phyloP scores from a whole-genome alignment of 2,113 vertebrate genomes.

The Cebus imitator region DNA sequence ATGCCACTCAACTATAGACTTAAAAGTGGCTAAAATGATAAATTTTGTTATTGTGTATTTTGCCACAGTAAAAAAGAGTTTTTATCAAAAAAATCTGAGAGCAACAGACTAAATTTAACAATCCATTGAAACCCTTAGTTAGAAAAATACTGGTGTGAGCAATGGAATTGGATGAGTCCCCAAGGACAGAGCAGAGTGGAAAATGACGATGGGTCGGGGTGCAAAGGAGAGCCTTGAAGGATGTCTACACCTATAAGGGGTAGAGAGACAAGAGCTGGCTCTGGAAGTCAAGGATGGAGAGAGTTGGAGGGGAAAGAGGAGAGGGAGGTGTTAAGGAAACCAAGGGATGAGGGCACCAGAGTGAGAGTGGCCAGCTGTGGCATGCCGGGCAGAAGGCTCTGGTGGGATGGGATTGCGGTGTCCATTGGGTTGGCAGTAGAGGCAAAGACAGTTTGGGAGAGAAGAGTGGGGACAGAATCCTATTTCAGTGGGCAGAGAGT shows the following conservation, averaged over 20 bases:
- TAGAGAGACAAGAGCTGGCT: neutral
- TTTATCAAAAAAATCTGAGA: neutral
- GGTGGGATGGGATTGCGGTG: neutral
- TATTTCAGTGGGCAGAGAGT: neutral
- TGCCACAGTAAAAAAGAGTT: neutral
- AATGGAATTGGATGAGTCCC: neutral
- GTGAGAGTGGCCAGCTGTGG: neutral
- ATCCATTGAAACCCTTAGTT: neutral
- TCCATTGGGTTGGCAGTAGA: neutral
- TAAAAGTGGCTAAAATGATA: neutral
- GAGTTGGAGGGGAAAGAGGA: neutral
- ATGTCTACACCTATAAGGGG: neutral
- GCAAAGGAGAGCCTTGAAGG: neutral
- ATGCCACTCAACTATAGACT: neutral
- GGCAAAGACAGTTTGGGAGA: neutral
- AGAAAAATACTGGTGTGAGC: neutral
- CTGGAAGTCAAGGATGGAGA: neutral
- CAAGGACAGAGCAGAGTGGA: neutral
- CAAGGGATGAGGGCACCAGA: too few relatives aligned
- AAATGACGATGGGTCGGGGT: neutral
- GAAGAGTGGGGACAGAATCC: neutral
- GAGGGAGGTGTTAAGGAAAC: neutral
- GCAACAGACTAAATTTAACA: neutral
- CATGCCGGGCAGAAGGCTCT: neutral
- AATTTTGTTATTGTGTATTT: neutral